Evolutionary conservation across 2,113 vertebrate species (phyloP).

Genomic region (Lagopus leucura): DNA sequence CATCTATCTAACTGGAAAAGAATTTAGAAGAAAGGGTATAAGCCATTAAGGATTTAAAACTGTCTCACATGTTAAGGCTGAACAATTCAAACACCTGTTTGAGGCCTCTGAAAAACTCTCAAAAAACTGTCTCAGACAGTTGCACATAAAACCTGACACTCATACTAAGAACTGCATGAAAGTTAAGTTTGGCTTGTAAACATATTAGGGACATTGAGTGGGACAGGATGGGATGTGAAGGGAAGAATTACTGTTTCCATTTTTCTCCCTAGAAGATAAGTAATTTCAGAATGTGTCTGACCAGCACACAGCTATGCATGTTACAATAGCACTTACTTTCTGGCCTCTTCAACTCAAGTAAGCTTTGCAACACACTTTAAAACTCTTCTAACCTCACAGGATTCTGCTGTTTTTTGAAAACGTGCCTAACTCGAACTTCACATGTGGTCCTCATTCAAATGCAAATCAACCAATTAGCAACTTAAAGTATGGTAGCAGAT

Average conservation of each 20-base stretch:
- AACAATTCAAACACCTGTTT: not conserved
- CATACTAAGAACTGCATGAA: not conserved
- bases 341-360: not conserved
- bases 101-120: not conserved
- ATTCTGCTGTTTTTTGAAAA: constrained; percentile 31
- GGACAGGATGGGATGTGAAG: not conserved
- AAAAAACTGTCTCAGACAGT: not conserved
- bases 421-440: constrained; percentile 39
- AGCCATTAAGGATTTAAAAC: not conserved
- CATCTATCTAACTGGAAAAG: not conserved
- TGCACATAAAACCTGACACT: not conserved
- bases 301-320: not conserved
- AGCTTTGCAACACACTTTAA: not conserved
- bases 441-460: constrained; percentile 55
- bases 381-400: constrained; percentile 24
- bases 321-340: not conserved
- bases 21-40: not conserved
- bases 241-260: not conserved
- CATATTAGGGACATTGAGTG: not conserved
- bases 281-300: not conserved
- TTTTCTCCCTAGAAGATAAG: not conserved
- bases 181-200: not conserved
- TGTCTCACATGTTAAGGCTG: not conserved
- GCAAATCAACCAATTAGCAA: constrained; percentile 57
- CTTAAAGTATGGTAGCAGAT: constrained; percentile 42